A percentile compares a stretch with the other conserved stretches of the same genome.
These are phyloP conservation scores for Indicator indicator DNA, from an alignment of 2,113 vertebrate species.

Conservation along the genomic window DNA sequence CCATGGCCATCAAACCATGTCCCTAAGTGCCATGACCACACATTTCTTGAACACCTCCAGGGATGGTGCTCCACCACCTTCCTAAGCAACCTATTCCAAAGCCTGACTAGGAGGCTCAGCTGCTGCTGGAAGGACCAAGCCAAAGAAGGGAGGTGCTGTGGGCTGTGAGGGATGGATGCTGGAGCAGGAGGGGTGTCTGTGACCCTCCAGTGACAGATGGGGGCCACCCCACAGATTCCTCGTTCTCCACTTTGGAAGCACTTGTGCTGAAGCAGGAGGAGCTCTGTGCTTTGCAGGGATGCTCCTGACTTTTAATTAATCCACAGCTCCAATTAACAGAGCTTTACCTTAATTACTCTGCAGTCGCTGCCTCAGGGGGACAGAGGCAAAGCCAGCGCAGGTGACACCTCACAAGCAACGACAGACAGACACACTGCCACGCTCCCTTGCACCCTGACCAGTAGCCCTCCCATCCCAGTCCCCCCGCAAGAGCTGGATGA, in stretches of 20 bases:
- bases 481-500: neutral
- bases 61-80: too few relatives aligned
- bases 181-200: neutral
- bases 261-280: neutral
- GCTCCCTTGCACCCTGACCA: neutral
- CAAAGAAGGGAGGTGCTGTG: accelerated
- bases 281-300: neutral
- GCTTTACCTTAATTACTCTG: constrained; percentile 4
- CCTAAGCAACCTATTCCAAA: too few relatives aligned
- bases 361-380: neutral
- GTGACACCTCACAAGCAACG: neutral
- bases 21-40: too few relatives aligned
- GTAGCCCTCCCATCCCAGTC: neutral
- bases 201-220: accelerated
- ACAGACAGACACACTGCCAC: neutral
- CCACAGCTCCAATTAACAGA: neutral
- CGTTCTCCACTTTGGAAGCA: accelerated
- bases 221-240: accelerated
- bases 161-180: neutral
- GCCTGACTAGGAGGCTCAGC: neutral
- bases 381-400: neutral
- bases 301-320: neutral
- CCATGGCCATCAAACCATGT: too few relatives aligned
- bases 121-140: neutral
- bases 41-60: too few relatives aligned